Conservation (phyloP, 2,797 vertebrate genomes). For the Balearica regulorum region DNA sequence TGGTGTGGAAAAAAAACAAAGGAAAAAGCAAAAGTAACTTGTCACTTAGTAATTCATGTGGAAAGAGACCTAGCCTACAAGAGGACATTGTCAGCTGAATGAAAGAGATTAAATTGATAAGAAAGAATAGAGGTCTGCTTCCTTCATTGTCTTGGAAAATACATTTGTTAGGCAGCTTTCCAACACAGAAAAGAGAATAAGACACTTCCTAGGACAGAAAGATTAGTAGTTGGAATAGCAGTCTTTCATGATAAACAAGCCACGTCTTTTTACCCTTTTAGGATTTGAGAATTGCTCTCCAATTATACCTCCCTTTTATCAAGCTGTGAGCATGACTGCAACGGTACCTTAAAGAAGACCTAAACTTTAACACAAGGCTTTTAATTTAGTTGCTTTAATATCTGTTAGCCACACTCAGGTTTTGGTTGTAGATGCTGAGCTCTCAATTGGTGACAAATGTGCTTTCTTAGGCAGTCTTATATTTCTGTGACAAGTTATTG, state of each 20-base stretch:
- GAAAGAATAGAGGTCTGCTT: constrained; percentile 43
- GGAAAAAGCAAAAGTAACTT: constrained; percentile 13
- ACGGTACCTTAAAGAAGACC: background rate
- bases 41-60: constrained; percentile 42
- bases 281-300: constrained; percentile 1
- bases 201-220: constrained; percentile 17
- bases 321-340: background rate
- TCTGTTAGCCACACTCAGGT: background rate
- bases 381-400: background rate
- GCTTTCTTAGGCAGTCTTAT: background rate
- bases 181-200: constrained; percentile 39
- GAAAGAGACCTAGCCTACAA: constrained; percentile 36
- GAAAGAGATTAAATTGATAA: constrained; percentile 57
- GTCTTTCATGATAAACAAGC: constrained; percentile 44
- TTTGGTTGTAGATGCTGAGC: background rate
- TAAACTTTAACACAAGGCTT: background rate
- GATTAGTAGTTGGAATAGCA: constrained; percentile 15
- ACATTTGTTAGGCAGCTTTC: constrained; percentile 53
- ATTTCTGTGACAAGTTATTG: background rate
- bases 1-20: background rate
- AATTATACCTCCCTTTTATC: background rate
- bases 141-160: constrained; percentile 52
- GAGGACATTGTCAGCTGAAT: constrained; percentile 41
- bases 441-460: background rate
- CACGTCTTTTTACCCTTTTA: background rate